Evolutionary conservation across 64 coral and sea anemone species (phyloP), one percentile per base, ranked within the genome.

Genomic region (Catalaphyllia jardinei): DNA sequence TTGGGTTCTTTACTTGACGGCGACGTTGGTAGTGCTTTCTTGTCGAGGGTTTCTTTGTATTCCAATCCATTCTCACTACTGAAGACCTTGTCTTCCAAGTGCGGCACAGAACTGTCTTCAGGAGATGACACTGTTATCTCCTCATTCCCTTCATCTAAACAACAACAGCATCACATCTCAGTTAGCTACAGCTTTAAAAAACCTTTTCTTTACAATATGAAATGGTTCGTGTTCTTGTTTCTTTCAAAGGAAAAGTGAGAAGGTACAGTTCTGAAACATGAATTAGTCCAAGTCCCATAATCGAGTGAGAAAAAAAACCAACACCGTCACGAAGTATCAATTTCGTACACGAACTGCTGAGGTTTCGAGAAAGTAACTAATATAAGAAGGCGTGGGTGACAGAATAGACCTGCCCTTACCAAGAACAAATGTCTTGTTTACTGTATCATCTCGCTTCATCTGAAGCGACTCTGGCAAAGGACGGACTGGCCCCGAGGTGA

Each of bases 401-500:
- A 25, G 7, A 69, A 69, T 25, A 4, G 22, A 69, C 8, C n/a
- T 10, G 19, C 15, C 61, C 95, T 82, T 67, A 97, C 95, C 95
- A 15, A 97, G 39, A 1, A 97, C 95, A 91, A 97, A 97, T 0
- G 95, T 97, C 31, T 86, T 76, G 57, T 97, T 97, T 1, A 87
- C 84, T 20, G 33, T n/a, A 73, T 97, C 82, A 75, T 93, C 93
- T 78, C 95, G 86, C 25, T 93, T 89, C 91, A 93, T 93, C 62
- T 88, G 83, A 84, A 97, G 80, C 8, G 79, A 92, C 42, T 93
- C 76, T 28, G 95, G 91, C 22, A 93, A 31, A 20, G 52, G 12
- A 69, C 52, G 16, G 57, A 50, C 75, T 60, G 78, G 72, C 49
- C 52, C 80, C 13, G 95, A 67, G 25, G 79, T 74, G 64, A 97